Base-by-base conservation (phyloP, 2,888 invertebrate species). In the Eupithecia tripunctaria region DNA sequence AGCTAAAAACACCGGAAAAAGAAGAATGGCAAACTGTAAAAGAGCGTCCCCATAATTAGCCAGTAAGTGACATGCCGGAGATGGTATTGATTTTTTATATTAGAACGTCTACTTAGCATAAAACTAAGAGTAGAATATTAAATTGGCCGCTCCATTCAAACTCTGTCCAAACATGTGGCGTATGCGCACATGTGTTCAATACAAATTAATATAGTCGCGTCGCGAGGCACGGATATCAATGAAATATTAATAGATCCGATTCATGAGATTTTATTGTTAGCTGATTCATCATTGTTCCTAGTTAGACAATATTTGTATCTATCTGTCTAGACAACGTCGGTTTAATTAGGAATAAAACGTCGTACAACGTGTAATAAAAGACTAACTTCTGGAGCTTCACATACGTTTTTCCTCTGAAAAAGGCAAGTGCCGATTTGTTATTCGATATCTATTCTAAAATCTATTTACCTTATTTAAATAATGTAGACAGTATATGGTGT, bases 171-270 rank as follows among this genome's bases (percentile, higher is more conserved):
- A 72, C 80, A 80, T 72, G 72, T 80, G 80, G 63, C 62, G 29
- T 32, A 36, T 21, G 0, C 68, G 74, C 80, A 78, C 73, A 56
- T 78, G 80, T 70, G 68, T 66, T 47, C 43, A 70, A 73, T 68
- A 73, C 72, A 75, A 76, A 76, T 75, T 77, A 75, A 76, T 75
- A 47, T 67, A 73, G 64, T 36, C 75, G 60, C 74, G 64, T 56
- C 72, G 60, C 71, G 74, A 74, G 68, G 71, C 74, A 75, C 78
- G 80, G 79, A 81, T 74, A 76, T 78, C 69, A 79, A 81, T 80
- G 81, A 82, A 79, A 82, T 79, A 82, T 81, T 80, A 76, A 80
- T 80, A 80, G 79, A 75, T 78, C 73, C 76, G 71, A 80, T 78
- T 76, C 74, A 73, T 75, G 29, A 68, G 64, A 67, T 71, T 29